Conservation (phyloP, 2,888 invertebrate genomes). For the Zeuzera pyrina region DNA sequence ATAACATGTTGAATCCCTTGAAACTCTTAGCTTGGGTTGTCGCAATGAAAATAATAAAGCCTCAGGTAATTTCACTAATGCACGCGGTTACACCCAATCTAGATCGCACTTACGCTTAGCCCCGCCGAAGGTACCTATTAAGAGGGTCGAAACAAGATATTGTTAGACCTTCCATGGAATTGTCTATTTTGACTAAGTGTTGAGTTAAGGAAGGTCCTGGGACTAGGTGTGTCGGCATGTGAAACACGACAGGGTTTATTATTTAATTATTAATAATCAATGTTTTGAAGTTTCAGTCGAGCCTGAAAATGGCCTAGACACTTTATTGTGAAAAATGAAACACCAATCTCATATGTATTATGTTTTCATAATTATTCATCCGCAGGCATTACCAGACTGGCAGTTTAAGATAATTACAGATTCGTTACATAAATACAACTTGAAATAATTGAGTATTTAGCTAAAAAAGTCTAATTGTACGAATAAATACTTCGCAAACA, state of each 20-base stretch:
- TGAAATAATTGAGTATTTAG: not conserved
- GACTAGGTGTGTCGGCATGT: constrained; percentile 13
- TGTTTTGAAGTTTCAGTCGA: too few relatives aligned
- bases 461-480: not conserved
- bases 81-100: constrained; percentile 68
- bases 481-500: constrained; percentile 19
- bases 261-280: too few relatives aligned
- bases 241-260: constrained; percentile 13
- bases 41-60: constrained; percentile 70
- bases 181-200: constrained; percentile 55
- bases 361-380: not conserved
- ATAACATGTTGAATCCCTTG: too few relatives aligned
- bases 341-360: too few relatives aligned
- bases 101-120: constrained; percentile 53
- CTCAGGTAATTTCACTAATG: constrained; percentile 71
- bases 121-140: constrained; percentile 56
- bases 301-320: too few relatives aligned
- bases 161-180: constrained; percentile 45
- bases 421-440: not conserved
- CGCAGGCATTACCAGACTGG: not conserved
- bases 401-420: not conserved
- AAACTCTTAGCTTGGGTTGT: constrained; percentile 42
- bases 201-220: constrained; percentile 32
- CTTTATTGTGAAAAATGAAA: too few relatives aligned
- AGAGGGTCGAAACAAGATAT: constrained; percentile 53